Evolutionary conservation across 2,113 vertebrate species (phyloP), one percentile per base, ranked within the genome.

Genomic region (Platichthys flesus): DNA sequence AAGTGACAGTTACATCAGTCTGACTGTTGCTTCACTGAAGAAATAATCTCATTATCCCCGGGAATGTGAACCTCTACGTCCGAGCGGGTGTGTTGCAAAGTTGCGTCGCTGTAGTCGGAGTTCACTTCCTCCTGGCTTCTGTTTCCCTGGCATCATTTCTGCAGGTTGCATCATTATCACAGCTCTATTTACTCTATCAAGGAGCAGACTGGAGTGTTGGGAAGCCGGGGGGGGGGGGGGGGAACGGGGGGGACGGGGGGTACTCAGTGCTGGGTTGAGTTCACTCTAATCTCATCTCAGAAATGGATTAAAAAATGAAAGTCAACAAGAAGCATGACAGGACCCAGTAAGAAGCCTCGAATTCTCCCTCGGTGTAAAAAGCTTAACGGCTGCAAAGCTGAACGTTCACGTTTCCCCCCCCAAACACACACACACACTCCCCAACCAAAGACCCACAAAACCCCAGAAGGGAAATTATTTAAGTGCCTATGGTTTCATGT

Each of bases 81-180:
- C 47, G 62, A 35, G 31, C 3, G 52, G 20, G 12, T 40, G 13
- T 51, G 59, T 31, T 78, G 67, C 77, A 67, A 73, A 75, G 71
- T 76, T 76, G 47, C 31, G 20, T 49, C 21, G 65, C 69, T 37
- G 51, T 31, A 85, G 35, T 77, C 66, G 79, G 67, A 76, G 74
- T 75, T 67, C 0, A 79, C 79, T 89, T 86, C 80, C 85, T 82
- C 58, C 71, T 81, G 70, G 82, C 78, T 78, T 67, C 65, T 51
- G 31, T 67, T 79, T 84, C 49, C 78, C 68, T 82, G 86, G 85
- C 85, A 82, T 71, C 66, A 71, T 90, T 89, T 92, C 91, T 84
- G 54, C 72, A 74, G 52, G 80, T 93, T 93, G 88, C 91, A 89
- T 93, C 92, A 93, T 82, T 73, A 93, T 82, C 75, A 2, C 42